Percentiles rank a stretch among this genome's conserved stretches.
phyloP scores from a whole-genome alignment of 2,113 vertebrate genomes.

The Syngnathus floridae region DNA sequence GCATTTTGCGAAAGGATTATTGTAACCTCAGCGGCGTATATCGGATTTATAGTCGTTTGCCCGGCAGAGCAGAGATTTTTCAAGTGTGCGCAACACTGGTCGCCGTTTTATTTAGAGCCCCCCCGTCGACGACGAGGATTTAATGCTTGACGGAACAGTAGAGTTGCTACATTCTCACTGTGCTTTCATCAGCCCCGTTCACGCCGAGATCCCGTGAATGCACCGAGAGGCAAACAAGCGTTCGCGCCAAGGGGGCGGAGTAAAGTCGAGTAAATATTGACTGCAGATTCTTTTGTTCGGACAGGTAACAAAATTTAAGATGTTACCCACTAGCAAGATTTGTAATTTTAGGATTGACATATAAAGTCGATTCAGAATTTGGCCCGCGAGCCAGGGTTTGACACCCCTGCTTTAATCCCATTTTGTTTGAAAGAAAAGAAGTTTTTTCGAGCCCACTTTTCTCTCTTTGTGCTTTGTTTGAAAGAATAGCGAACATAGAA shows the following conservation, averaged over 20 bases:
- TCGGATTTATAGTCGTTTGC: background rate
- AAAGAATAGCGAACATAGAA: background rate
- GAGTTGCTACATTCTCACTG: background rate
- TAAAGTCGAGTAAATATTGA: too few relatives aligned
- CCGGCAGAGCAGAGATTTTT: background rate
- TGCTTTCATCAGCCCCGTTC: background rate
- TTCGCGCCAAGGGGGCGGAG: too few relatives aligned
- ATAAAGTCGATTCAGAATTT: too few relatives aligned
- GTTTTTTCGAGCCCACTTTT: background rate
- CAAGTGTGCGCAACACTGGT: background rate
- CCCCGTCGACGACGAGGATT: background rate
- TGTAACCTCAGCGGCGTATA: background rate
- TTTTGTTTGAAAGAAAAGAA: background rate
- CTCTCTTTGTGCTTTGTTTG: constrained; percentile 5
- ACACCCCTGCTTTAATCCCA: background rate
- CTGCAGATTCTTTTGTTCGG: too few relatives aligned
- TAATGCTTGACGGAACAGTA: background rate
- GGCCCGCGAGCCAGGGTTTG: too few relatives aligned
- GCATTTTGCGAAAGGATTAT: constrained; percentile 17
- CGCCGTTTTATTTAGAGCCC: background rate
- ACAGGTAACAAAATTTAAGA: too few relatives aligned
- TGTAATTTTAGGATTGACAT: too few relatives aligned
- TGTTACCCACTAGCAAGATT: too few relatives aligned
- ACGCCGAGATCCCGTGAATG: background rate
- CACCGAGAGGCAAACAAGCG: background rate